Evolutionary conservation across 2,888 invertebrate genomes (phyloP).

Genomic region (Eumerus sabulonum): DNA sequence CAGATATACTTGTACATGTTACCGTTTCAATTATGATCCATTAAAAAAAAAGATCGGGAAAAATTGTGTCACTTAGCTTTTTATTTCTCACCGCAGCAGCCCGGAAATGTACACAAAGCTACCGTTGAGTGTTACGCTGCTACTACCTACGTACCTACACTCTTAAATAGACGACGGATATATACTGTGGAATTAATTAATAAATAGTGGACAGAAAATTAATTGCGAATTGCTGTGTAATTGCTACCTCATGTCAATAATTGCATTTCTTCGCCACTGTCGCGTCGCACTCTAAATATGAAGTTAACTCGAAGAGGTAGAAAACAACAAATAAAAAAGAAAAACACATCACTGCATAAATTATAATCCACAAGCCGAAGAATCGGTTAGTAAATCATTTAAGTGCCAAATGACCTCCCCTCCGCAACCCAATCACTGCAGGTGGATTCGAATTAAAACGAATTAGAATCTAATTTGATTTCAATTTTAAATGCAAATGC

Average conservation of each 20-base stretch:
- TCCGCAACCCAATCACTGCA: too few relatives aligned
- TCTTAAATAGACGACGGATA: slow-evolving; percentile 12
- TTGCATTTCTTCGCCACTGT: slow-evolving; percentile 51
- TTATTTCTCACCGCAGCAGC: slow-evolving; percentile 36
- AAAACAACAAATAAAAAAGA: too few relatives aligned
- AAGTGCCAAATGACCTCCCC: neutral
- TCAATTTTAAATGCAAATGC: slow-evolving; percentile 68
- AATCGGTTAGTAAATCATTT: slow-evolving; percentile 51
- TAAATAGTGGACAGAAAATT: slow-evolving; percentile 66
- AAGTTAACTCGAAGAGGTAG: slow-evolving; percentile 9
- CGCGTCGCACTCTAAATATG: slow-evolving; percentile 37
- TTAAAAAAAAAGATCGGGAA: slow-evolving; percentile 3
- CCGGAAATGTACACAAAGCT: slow-evolving; percentile 60
- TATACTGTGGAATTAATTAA: neutral
- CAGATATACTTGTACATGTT: slow-evolving; percentile 22
- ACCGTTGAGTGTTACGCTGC: neutral
- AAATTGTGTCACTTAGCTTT: slow-evolving; percentile 48
- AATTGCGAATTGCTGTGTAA: slow-evolving; percentile 68
- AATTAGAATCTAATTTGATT: slow-evolving; percentile 51
- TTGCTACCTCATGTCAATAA: slow-evolving; percentile 68
- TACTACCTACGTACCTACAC: slow-evolving; percentile 26
- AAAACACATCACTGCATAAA: slow-evolving; percentile 62
- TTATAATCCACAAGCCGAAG: slow-evolving; percentile 23
- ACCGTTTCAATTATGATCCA: slow-evolving; percentile 55
- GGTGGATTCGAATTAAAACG: too few relatives aligned